phyloP scores from a whole-genome alignment of 2,888 invertebrate species.

The Andrena haemorrhoa region DNA sequence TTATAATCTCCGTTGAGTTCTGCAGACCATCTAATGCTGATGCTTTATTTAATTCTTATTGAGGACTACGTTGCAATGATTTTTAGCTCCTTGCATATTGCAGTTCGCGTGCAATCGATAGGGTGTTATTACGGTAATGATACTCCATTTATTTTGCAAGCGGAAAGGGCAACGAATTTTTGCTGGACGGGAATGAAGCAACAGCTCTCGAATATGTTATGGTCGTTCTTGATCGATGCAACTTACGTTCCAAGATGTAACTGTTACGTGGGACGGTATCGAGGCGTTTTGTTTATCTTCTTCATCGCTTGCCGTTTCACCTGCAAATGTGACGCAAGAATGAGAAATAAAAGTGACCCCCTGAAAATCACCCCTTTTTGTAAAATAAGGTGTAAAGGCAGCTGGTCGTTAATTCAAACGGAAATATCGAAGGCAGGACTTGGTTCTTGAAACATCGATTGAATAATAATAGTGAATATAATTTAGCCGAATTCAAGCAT shows the following conservation, averaged over 20 bases:
- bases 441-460: no score
- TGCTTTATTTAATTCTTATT: not conserved
- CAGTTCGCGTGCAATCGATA: not conserved
- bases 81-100: not conserved
- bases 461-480: no score
- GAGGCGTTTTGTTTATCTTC: not conserved
- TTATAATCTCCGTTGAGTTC: not conserved
- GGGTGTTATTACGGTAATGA: not conserved
- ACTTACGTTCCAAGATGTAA: slow-evolving; percentile 73
- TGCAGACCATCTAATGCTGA: not conserved
- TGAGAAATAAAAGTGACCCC: not conserved
- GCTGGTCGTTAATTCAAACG: no score
- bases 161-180: not conserved
- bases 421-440: no score
- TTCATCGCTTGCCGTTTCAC: not conserved
- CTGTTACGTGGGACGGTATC: slow-evolving; percentile 64
- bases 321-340: not conserved
- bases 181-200: no score
- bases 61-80: not conserved
- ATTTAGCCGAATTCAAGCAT: no score
- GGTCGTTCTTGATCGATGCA: not conserved
- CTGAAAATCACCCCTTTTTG: not conserved
- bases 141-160: not conserved
- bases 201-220: no score
- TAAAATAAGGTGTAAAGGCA: no score